These are phyloP conservation scores for Bellardia bayeri DNA, from an alignment of 2,888 invertebrate species.

Conservation along the genomic window DNA sequence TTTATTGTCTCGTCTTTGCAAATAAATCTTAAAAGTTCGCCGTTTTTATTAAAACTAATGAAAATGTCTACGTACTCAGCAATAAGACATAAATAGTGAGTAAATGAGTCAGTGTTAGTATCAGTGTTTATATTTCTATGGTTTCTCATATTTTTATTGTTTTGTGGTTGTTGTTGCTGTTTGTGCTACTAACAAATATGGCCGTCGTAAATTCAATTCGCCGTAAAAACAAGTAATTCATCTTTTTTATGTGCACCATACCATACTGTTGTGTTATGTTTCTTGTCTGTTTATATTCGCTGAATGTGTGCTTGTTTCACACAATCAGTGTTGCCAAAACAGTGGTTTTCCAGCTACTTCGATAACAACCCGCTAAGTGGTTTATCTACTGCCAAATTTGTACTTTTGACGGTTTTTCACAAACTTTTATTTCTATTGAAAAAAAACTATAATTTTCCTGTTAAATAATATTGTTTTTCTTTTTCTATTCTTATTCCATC, in stretches of 20 bases:
- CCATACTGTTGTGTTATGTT: constrained; percentile 10
- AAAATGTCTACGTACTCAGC: constrained; percentile 49
- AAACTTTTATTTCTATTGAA: no score
- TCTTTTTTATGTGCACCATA: constrained; percentile 59
- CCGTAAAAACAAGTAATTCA: constrained; percentile 74
- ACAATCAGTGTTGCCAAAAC: constrained; percentile 59
- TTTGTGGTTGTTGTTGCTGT: background rate
- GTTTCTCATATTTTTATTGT: constrained; percentile 36
- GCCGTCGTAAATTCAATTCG: constrained; percentile 78
- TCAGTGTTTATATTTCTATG: constrained; percentile 4
- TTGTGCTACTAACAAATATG: constrained; percentile 77
- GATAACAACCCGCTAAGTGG: no score
- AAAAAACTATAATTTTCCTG: no score
- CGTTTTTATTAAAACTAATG: constrained; percentile 77
- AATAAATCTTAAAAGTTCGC: constrained; percentile 69
- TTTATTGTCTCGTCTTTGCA: constrained; percentile 30
- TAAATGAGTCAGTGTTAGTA: constrained; percentile 50
- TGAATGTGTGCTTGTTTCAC: constrained; percentile 17
- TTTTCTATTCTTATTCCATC: no score
- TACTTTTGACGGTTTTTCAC: no score
- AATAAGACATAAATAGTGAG: constrained; percentile 43
- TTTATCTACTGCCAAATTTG: no score
- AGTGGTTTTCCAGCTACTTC: background rate
- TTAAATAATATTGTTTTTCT: no score
- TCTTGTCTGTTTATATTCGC: background rate